Conservation (phyloP, 1,140 invertebrate species). For the Drosophila sulfurigaster region DNA sequence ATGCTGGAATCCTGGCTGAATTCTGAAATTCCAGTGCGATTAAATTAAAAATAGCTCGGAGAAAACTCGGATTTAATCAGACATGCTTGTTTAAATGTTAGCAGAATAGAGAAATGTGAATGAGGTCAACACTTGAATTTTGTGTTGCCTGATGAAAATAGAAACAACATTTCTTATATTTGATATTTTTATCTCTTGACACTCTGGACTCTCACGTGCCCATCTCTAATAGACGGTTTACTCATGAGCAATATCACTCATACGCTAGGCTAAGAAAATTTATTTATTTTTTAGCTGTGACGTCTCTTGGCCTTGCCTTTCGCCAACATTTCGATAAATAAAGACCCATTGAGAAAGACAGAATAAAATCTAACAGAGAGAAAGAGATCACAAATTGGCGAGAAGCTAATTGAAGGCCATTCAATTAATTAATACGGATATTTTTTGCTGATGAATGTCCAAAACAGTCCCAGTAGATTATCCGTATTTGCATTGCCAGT, state of each 20-base stretch:
- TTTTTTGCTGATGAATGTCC: constrained; percentile 19
- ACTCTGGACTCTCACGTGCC: constrained; percentile 39
- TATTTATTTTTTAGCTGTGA: constrained; percentile 37
- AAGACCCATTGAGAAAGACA: neutral
- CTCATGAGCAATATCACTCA: constrained; percentile 61
- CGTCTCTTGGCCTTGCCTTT: constrained; percentile 68
- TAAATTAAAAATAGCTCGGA: neutral
- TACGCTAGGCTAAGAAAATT: constrained; percentile 57
- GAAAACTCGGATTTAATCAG: constrained; percentile 1
- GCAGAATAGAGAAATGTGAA: neutral
- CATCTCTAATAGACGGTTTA: constrained; percentile 48
- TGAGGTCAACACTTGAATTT: neutral
- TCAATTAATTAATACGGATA: constrained; percentile 30
- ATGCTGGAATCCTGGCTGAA: constrained; percentile 16
- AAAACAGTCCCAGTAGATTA: constrained; percentile 15
- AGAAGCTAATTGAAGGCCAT: constrained; percentile 32
- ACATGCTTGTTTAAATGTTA: neutral
- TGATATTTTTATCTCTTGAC: no score
- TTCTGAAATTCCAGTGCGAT: neutral
- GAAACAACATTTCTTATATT: no score
- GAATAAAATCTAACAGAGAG: constrained; percentile 1
- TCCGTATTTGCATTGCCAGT: constrained; percentile 23
- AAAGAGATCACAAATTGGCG: constrained; percentile 1
- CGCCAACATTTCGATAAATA: constrained; percentile 30
- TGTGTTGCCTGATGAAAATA: no score